A percentile compares a stretch with the other conserved stretches of the same genome.
These are phyloP conservation scores for Pseudomugil tenellus DNA, from an alignment of 2,797 vertebrate genomes.

Conservation along the genomic window DNA sequence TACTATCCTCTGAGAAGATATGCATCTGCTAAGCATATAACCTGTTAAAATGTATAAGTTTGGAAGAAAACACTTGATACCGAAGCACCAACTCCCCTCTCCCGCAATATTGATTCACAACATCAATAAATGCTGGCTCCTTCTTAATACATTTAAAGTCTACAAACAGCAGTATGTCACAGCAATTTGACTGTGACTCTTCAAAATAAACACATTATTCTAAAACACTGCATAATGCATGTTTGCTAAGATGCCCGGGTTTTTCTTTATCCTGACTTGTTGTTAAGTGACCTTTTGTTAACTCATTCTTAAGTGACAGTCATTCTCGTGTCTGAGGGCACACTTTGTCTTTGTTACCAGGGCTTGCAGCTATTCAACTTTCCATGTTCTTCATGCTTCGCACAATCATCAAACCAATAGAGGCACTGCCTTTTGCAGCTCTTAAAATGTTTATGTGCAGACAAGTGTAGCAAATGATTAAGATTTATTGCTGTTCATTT, in stretches of 20 bases:
- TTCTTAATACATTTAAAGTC: constrained; percentile 72
- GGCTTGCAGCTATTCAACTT: constrained; percentile 64
- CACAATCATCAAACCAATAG: constrained; percentile 53
- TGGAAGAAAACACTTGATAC: constrained; percentile 68
- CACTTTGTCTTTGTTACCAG: constrained; percentile 74
- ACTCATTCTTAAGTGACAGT: constrained; percentile 74
- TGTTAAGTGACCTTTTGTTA: constrained; percentile 77
- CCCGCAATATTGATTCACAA: constrained; percentile 73
- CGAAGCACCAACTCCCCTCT: constrained; percentile 61
- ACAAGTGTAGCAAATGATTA: constrained; percentile 67
- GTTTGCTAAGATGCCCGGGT: constrained; percentile 43
- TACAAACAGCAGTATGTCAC: constrained; percentile 77
- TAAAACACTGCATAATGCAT: constrained; percentile 37
- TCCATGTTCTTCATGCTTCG: constrained; percentile 65
- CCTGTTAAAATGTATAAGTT: constrained; percentile 60
- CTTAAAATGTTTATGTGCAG: constrained; percentile 64
- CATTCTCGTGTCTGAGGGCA: constrained; percentile 46
- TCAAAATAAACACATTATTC: constrained; percentile 62
- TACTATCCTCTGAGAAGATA: constrained; percentile 12
- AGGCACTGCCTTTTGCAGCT: constrained; percentile 40
- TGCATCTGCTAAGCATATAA: constrained; percentile 30
- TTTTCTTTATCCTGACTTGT: constrained; percentile 54
- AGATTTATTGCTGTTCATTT: constrained; percentile 74
- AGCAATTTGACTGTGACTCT: constrained; percentile 65
- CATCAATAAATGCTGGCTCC: constrained; percentile 70